Evolutionary conservation across 2,797 vertebrate species (phyloP).

Genomic region (Hemitrygon akajei): DNA sequence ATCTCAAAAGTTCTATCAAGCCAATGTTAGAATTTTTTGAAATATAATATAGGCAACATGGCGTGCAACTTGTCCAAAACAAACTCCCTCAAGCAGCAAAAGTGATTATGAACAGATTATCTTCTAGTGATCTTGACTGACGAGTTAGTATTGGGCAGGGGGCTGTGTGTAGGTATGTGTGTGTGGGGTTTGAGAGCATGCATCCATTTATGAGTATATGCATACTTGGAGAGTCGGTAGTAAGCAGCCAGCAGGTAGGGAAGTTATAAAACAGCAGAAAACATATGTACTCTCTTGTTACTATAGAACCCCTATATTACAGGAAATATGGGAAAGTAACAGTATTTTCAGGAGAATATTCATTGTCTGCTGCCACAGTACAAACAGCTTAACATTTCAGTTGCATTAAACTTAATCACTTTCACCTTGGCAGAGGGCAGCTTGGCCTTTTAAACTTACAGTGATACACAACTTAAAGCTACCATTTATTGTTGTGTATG

Average conservation of each 20-base stretch:
- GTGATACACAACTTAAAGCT: background rate
- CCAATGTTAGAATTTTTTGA: no score
- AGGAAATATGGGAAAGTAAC: background rate
- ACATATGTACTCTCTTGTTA: background rate
- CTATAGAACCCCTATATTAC: background rate
- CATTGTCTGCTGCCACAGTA: background rate
- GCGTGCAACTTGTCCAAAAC: no score
- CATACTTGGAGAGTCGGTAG: background rate
- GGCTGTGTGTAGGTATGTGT: no score
- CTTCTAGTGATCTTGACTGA: no score
- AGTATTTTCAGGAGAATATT: background rate
- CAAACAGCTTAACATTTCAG: conserved; percentile 25
- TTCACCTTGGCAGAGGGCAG: background rate
- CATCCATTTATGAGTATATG: no score
- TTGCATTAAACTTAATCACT: background rate
- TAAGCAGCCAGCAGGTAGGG: background rate
- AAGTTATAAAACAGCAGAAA: background rate
- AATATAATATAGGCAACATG: no score
- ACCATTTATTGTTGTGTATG: background rate
- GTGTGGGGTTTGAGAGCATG: no score
- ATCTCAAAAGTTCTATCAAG: no score
- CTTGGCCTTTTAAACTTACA: conserved; percentile 5
- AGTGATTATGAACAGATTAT: no score
- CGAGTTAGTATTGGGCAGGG: no score
- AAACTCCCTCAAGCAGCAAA: no score